Conservation (phyloP, 2,888 invertebrate species). For the Scaptodrosophila latifasciaeformis region DNA sequence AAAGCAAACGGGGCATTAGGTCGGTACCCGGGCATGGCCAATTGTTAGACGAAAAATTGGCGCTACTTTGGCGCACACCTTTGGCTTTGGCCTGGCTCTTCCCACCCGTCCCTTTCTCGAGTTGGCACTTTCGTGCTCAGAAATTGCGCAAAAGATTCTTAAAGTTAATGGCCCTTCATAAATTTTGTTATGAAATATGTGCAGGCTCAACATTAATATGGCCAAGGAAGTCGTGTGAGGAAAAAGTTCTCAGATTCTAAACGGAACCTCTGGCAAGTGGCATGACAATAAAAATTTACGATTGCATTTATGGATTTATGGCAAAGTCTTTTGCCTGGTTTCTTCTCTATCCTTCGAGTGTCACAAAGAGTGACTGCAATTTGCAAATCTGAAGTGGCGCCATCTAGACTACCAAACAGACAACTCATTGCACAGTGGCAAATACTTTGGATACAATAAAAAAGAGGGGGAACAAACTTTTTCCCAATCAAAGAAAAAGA, state of each 20-base stretch:
- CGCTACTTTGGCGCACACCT: constrained; percentile 56
- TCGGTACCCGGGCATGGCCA: constrained; percentile 50
- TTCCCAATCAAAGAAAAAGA: neutral
- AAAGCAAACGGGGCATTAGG: constrained; percentile 74
- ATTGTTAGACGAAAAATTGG: constrained; percentile 70
- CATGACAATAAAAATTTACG: constrained; percentile 67
- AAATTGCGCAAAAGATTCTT: constrained; percentile 69
- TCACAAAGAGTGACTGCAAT: constrained; percentile 48
- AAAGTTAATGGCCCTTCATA: constrained; percentile 71
- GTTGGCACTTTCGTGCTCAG: constrained; percentile 28
- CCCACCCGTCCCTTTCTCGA: constrained; percentile 9
- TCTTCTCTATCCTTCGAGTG: no score
- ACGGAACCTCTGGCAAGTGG: constrained; percentile 48
- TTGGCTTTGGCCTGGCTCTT: constrained; percentile 24
- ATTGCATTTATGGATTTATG: constrained; percentile 66
- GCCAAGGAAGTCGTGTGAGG: constrained; percentile 19
- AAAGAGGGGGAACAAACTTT: neutral
- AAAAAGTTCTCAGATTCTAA: constrained; percentile 63
- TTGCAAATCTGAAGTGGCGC: no score
- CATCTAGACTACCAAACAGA: no score
- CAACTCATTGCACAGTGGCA: constrained; percentile 47
- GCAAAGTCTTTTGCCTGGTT: neutral
- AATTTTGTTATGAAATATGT: constrained; percentile 70
- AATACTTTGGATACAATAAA: constrained; percentile 57
- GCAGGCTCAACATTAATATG: constrained; percentile 63